Base-by-base conservation (phyloP, 2,888 invertebrate genomes). In the Heliconius erato region DNA sequence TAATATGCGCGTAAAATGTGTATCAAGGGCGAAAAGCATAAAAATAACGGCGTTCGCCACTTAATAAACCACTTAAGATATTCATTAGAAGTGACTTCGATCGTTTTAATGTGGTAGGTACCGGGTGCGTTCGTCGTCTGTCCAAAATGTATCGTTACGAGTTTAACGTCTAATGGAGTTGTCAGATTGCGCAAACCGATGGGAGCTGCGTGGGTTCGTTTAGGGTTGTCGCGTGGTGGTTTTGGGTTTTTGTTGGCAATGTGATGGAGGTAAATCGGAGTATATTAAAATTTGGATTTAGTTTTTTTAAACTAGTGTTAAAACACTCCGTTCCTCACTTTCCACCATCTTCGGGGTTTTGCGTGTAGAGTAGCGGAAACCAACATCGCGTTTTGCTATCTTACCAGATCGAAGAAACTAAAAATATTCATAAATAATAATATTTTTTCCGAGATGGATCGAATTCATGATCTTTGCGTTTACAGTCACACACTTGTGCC, bases 31-130 rank as follows among this genome's bases (percentile, higher is more conserved):
- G 87, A 87, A 88, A 88, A 92, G 91, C 92, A 93, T 94, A 93
- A 94, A 95, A 95, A 92, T 95, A 95, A 94, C 93, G 93, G 93
- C 94, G 91, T 91, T 93, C 91, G 90, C 90, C 95, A 95, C 95
- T 95, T 93, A 92, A 94, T 95, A 94, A 93, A 93, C 92, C 95
- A 95, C 95, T 95, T 93, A 95, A 95, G 92, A 92, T 87, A 91
- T 92, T 95, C 94, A 94, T 95, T 95, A 94, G 93, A 91, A 91
- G 90, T 89, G 87, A 91, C 91, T 92, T 93, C 90, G 93, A 92
- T 94, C 92, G 93, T 90, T 94, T 94, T 94, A 94, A 94, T 94
- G 92, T 91, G 90, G 90, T 89, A 90, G 89, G 90, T 86, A 87
- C 89, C 87, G 89, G 88, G 86, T 86, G 89, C 89, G 84, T 85